Base-by-base conservation (phyloP, 2,888 invertebrate species). In the Spodoptera exigua region DNA sequence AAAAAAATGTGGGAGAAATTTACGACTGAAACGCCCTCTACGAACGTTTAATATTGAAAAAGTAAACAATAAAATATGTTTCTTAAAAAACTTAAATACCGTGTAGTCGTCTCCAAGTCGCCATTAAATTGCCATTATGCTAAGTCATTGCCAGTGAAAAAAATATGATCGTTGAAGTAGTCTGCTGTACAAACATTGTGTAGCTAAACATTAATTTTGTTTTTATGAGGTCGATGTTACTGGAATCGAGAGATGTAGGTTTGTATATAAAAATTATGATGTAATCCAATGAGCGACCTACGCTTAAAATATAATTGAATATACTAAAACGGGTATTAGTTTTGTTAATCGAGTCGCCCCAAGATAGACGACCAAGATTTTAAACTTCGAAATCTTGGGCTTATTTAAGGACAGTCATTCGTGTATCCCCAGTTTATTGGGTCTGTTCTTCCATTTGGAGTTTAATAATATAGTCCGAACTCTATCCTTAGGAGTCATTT, bases 101-200 rank as follows among this genome's bases (percentile, higher is more conserved):
- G 3, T 5, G 5, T 4, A 21, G 21, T 21, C 5, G 7, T 27
- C 21, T 34, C 39, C 43, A 53, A 34, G 36, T 54, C n/a, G 40
- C 21, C 32, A 55, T 70, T 66, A 71, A 61, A 66, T 17, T 32
- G 18, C 41, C 36, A 71, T 72, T 58, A 70, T 14, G 54, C 17
- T 7, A 36, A 57, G 69, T 51, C 37, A 45, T 47, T n/a, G 10
- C 14, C 40, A 46, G 47, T 53, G 48, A 52, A 61, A 51, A 57
- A 58, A 13, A 49, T 52, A 39, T 10, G 21, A 9, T 9, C 21
- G 21, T 12, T 40, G 18, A 43, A 32, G 21, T 37, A 32, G 14
- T 36, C 17, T 21, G 10, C 37, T 36, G 13, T 51, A 34, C 11
- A 63, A 40, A 63, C 18, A 47, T 21, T 34, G 43, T 52, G 35